Evolutionary conservation across 2,797 vertebrate genomes (phyloP), one percentile per base, ranked within the genome.

Genomic region (Diglossa cyanea): DNA sequence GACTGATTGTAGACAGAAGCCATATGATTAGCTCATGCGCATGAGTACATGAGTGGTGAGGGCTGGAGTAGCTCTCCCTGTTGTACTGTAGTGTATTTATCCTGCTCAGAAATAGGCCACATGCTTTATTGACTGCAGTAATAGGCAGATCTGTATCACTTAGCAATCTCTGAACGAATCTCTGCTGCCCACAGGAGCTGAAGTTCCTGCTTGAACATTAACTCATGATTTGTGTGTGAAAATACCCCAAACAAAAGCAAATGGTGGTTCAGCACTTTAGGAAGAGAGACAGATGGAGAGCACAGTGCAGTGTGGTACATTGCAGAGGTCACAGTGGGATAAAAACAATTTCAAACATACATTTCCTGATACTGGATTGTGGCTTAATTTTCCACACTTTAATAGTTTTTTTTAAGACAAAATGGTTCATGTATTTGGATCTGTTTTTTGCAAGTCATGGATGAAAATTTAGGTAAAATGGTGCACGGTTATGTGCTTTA

Each of bases 241-340:
- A 93, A 81, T n/a, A 53, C 23, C 45, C 48, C 31, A 54, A 55
- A 73, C 54, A 86, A 90, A 88, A 81, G 50, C 66, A 75, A 72
- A 55, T 31, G 74, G 40, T 82, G 60, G 15, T 68, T 87, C 71
- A 73, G 51, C 63, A 44, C n/a, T 89, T 81, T 5, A 55, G n/a
- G 13, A 86, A 44, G 44, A 83, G 40, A 68, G 9, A 11, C 16
- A 61, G 51, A 39, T 86, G 68, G 28, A 47, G 33, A 73, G 23
- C 17, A 8, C 1, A 1, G 19, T 55, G 40, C 51, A 33, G 35
- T 30, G 53, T 39, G 25, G 40, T 67, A 80, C 8, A 1, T 30
- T 40, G 13, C 9, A 1, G 26, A 86, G 57, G 13, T 75, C 37
- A 31, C 0, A 3, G 44, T 37, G 28, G 42, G 33, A 47, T 31